These are phyloP conservation scores for Lichenostomus cassidix DNA, from an alignment of 2,113 vertebrate genomes.

Conservation along the genomic window DNA sequence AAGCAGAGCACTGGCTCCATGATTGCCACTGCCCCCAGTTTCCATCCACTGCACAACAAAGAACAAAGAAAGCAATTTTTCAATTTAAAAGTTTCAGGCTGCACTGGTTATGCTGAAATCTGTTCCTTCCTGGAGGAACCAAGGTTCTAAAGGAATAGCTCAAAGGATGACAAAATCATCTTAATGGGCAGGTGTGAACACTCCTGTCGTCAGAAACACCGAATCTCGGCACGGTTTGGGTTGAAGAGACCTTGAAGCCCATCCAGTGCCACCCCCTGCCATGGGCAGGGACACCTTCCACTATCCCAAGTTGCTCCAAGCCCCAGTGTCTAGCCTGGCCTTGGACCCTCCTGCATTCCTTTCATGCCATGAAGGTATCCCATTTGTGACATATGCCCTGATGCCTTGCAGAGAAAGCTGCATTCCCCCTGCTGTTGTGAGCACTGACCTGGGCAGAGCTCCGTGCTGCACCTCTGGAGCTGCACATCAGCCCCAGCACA, in stretches of 20 bases:
- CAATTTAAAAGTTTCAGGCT: background rate
- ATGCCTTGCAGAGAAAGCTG: background rate
- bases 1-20: constrained; percentile 87
- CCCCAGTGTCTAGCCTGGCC: rapidly evolving
- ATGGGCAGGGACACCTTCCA: background rate
- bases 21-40: constrained; percentile 90
- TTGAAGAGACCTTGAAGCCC: background rate
- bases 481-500: constrained; percentile 90
- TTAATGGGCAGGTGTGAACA: background rate
- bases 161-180: background rate
- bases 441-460: constrained; percentile 84
- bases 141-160: background rate
- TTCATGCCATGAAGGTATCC: background rate
- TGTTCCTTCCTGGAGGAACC: background rate
- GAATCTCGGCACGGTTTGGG: background rate
- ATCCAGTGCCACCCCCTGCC: rapidly evolving
- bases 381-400: rapidly evolving
- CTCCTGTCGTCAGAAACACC: background rate
- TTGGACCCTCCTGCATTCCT: background rate
- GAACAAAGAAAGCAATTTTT: background rate
- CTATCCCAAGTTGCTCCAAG: background rate
- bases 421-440: too few species aligned
- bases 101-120: background rate
- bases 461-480: constrained; percentile 83
- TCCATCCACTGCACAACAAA: constrained; percentile 83